Evolutionary conservation across 2,888 invertebrate species (phyloP), one percentile per base, ranked within the genome.

Genomic region (Hydriomena furcata): DNA sequence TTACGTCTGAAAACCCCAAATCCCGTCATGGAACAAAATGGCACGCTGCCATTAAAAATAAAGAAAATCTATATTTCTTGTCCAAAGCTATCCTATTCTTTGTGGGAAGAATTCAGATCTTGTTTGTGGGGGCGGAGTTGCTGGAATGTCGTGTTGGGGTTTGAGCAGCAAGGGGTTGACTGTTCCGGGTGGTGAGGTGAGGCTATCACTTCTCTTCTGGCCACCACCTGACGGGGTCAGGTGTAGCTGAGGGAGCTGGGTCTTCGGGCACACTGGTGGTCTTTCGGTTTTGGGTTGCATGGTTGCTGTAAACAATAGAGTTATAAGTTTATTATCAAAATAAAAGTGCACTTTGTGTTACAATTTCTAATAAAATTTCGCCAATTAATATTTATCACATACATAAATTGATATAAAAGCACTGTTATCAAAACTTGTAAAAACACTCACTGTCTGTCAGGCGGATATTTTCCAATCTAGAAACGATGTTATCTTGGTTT

Each of bases 211-310:
- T 36, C 64, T 74, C 63, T 78, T 83, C 49, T 82, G 82, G 17
- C 66, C 71, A 8, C 71, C 65, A 21, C 71, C 74, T 1, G 87
- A 78, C 10, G 87, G 86, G 2, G 89, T 88, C 41, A 90, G 67
- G 52, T 89, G 84, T 7, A 90, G 69, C 35, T 74, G 74, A 0
- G 89, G 89, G 34, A 84, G 68, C 52, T 77, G 75, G 24, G 60
- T 52, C 55, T 79, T 83, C 0, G 85, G 76, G 54, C 82, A 79
- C 17, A 82, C 65, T n/a, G 85, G 81, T 11, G 85, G 78, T 63
- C 80, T 77, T 1, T 88, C 86, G 3, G 82, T 59, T 68, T 84
- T 88, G 1, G 89, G 87, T 54, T 89, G 88, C 89, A 90, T 89
- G 55, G 71, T 73, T 65, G 52, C 83, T 84, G 67, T 34, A 77